A percentile compares a stretch with the other conserved stretches of the same genome.
Conservation (phyloP, 2,888 invertebrate species). For the Rotaria sp. region DNA sequence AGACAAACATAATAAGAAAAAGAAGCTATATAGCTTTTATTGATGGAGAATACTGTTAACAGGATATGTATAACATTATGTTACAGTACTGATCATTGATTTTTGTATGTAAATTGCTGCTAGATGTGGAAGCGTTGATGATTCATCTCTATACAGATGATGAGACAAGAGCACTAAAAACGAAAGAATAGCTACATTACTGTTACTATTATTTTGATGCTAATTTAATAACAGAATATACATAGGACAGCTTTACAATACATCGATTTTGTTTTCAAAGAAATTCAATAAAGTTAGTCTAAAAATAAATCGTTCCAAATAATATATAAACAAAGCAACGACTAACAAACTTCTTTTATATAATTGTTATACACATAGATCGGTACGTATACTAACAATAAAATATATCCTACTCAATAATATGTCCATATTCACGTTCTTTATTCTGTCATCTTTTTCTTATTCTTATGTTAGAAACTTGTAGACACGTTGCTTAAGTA, state of each 20-base stretch:
- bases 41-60: background rate
- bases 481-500: background rate
- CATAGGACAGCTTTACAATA: background rate
- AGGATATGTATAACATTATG: background rate
- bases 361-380: background rate
- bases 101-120: background rate
- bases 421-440: too few species aligned
- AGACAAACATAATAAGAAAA: too few species aligned
- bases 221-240: background rate
- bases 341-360: background rate
- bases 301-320: background rate
- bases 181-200: background rate
- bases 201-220: background rate
- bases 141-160: background rate
- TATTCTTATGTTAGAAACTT: too few species aligned
- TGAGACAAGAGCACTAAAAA: background rate
- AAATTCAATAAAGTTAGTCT: background rate
- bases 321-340: too few species aligned
- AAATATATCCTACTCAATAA: too few species aligned
- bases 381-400: too few species aligned
- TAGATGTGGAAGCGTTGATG: background rate
- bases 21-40: background rate
- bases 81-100: background rate
- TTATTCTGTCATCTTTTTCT: too few species aligned
- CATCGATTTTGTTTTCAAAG: background rate